These are phyloP conservation scores for Dicrostonyx torquatus DNA, from an alignment of 2,797 vertebrate genomes.

Conservation along the genomic window DNA sequence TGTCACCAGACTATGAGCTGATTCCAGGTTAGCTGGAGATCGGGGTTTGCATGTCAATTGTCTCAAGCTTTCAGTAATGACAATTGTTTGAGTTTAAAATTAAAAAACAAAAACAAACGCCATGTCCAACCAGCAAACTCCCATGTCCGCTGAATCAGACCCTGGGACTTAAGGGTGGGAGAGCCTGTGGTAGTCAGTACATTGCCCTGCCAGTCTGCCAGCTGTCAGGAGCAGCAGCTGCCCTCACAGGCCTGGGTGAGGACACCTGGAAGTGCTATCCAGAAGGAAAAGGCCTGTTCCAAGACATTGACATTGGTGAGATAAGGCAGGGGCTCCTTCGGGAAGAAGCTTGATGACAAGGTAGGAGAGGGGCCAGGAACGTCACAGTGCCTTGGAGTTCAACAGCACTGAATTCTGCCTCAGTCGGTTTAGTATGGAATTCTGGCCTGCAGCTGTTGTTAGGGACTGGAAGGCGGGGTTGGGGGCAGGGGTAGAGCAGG, in stretches of 20 bases:
- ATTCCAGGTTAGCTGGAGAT: rapidly evolving
- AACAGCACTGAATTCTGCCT: not conserved
- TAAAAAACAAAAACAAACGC: not conserved
- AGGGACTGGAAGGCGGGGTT: no score
- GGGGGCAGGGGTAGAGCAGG: no score
- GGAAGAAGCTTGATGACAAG: rapidly evolving
- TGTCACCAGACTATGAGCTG: rapidly evolving
- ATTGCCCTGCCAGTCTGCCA: rapidly evolving
- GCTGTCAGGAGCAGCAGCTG: not conserved
- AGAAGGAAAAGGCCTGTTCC: not conserved
- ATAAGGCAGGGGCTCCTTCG: not conserved
- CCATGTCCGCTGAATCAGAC: not conserved
- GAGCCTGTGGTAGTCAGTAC: rapidly evolving
- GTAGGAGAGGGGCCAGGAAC: not conserved
- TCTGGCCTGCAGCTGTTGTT: not conserved
- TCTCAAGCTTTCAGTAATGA: not conserved
- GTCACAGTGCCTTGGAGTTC: not conserved
- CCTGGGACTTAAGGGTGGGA: not conserved
- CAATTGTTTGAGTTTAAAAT: not conserved
- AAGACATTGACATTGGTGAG: not conserved
- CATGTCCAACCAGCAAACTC: not conserved
- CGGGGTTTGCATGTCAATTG: not conserved
- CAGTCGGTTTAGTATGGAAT: not conserved
- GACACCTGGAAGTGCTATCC: not conserved
- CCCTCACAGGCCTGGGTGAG: not conserved